Base-by-base conservation (phyloP, 1,140 invertebrate species). In the Megathymus violae region DNA sequence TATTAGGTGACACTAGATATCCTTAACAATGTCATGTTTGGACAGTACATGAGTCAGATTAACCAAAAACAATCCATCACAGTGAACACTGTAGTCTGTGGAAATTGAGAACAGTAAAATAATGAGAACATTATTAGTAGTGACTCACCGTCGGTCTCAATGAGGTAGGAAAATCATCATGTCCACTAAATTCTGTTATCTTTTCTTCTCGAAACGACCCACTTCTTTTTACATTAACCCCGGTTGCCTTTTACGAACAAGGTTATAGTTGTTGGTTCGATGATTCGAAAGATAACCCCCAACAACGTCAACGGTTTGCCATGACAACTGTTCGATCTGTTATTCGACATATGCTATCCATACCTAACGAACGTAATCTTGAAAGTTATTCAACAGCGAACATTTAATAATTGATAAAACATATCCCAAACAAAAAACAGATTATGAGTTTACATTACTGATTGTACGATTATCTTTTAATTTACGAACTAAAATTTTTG, bases 231-330 rank as follows among this genome's bases (percentile, higher is more conserved):
- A 61, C 51, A 62, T 63, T 51, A 59, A 60, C 60, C 41, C 36
- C 19, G 40, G 50, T 41, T 52, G 46, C 62, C 66, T 59, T 69
- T 66, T 64, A 62, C 54, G 60, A 61, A 58, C 67, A 73, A 73
- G 67, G 61, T 64, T 69, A 61, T 16, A 40, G 44, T 70, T 71
- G 54, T 64, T 61, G 44, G 64, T 59, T 71, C 46, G 58, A 70
- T 66, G 59, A 56, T 61, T 62, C 14, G 50, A 31, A 46, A 46
- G 50, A 64, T 67, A 47, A 67, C 31, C 47, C 54, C 25, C 17
- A 43, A 46, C 16, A 58, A 44, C 52, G 16, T n/a, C n/a, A 58
- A 58, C 41, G 11, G 9, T 27, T 58, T 58, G 25, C 52, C 31
- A 51, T 51, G 48, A 51, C 48, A 19, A 38, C 31, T 34, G 13